Percentiles rank a stretch among this genome's conserved stretches.
These are phyloP conservation scores for Sisor rabdophorus DNA, from an alignment of 2,113 vertebrate species.

Conservation along the genomic window DNA sequence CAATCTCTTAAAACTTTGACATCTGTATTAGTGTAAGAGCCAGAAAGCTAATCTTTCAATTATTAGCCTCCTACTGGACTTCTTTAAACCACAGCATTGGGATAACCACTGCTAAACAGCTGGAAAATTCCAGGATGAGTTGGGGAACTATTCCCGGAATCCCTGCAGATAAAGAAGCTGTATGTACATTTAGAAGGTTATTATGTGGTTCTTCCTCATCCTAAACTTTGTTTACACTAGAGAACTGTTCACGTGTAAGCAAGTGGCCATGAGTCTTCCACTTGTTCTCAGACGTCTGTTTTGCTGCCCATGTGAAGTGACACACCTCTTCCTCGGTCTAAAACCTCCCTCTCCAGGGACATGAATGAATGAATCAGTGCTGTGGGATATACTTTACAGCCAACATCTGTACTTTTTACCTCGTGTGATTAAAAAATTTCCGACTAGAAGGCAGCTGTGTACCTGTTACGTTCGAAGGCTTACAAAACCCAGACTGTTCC, in stretches of 20 bases:
- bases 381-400: slow-evolving; percentile 23
- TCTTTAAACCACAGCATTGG: background rate
- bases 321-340: slow-evolving; percentile 28
- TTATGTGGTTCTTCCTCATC: background rate
- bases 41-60: too few species aligned
- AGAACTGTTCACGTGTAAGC: slow-evolving; percentile 18
- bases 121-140: too few species aligned
- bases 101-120: background rate
- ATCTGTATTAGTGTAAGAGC: too few species aligned
- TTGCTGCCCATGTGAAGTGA: slow-evolving; percentile 14
- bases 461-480: background rate
- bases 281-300: slow-evolving; percentile 3
- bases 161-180: background rate
- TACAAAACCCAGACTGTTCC: slow-evolving; percentile 8
- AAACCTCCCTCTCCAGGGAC: slow-evolving; percentile 7
- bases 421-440: slow-evolving; percentile 31
- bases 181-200: background rate
- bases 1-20: too few species aligned
- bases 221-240: slow-evolving; percentile 16
- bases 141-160: background rate
- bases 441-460: background rate
- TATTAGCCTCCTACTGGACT: too few species aligned
- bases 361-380: slow-evolving; percentile 16
- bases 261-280: background rate
- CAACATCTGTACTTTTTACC: slow-evolving; percentile 8